These are phyloP conservation scores for Hydrolagus affinis DNA, from an alignment of 2,113 vertebrate genomes.

Conservation along the genomic window DNA sequence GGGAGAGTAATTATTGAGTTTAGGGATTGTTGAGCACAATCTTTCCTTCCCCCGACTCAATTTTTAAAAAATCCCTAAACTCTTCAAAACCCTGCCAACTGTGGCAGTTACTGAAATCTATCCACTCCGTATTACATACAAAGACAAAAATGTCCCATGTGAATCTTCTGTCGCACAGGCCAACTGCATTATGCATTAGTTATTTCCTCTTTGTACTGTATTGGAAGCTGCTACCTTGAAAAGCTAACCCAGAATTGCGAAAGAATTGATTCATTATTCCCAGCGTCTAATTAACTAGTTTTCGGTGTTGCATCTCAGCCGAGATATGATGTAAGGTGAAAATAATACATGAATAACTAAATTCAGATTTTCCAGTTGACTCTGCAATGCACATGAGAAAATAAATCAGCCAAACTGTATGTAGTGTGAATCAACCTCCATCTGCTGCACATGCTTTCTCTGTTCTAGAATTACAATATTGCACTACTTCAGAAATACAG, in stretches of 20 bases:
- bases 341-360: background rate
- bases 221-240: background rate
- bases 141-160: background rate
- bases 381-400: background rate
- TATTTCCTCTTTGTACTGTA: too few relatives aligned
- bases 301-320: background rate
- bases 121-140: too few relatives aligned
- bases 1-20: too few relatives aligned
- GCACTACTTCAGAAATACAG: background rate
- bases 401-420: background rate
- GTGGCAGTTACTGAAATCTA: background rate
- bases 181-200: background rate
- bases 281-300: background rate
- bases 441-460: background rate
- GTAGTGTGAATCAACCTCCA: background rate
- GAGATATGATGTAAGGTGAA: background rate
- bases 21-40: background rate
- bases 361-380: conserved; percentile 21
- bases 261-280: background rate
- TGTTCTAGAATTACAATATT: background rate
- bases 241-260: background rate
- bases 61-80: background rate
- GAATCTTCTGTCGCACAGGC: background rate
- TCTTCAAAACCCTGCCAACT: background rate
- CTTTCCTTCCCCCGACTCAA: too few relatives aligned